These are phyloP conservation scores for Synodontis membranacea DNA, from an alignment of 2,113 vertebrate species.

Conservation along the genomic window DNA sequence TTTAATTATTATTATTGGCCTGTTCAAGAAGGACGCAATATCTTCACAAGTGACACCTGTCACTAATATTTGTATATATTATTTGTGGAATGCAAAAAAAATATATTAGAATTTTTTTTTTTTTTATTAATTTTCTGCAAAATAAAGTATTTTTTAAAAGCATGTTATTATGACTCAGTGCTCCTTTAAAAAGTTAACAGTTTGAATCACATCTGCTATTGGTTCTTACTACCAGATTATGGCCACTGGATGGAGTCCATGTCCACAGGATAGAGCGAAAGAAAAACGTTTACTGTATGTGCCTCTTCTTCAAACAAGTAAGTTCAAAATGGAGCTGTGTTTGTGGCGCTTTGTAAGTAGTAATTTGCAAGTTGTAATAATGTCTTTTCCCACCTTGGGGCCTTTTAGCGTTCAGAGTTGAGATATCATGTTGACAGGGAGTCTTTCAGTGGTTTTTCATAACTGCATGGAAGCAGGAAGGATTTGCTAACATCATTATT, in stretches of 20 bases:
- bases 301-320: not conserved
- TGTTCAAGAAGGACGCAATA: not conserved
- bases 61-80: slow-evolving; percentile 30
- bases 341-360: not conserved
- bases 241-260: not conserved
- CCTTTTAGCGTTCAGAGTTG: too few species aligned
- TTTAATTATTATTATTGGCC: slow-evolving; percentile 9
- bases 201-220: not conserved
- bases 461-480: too few species aligned
- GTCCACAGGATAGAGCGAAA: not conserved
- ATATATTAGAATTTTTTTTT: slow-evolving; percentile 28
- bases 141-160: slow-evolving; percentile 14
- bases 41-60: not conserved
- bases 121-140: slow-evolving; percentile 32
- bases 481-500: too few species aligned
- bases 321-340: not conserved
- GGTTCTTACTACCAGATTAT: not conserved
- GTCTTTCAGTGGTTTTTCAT: too few species aligned
- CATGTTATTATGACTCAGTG: slow-evolving; percentile 2
- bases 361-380: not conserved
- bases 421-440: too few species aligned
- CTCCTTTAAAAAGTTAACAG: not conserved
- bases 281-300: not conserved
- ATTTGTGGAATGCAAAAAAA: slow-evolving; percentile 46
- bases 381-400: not conserved